Base-by-base conservation (phyloP, 2,888 invertebrate species). In the Tinea pellionella region DNA sequence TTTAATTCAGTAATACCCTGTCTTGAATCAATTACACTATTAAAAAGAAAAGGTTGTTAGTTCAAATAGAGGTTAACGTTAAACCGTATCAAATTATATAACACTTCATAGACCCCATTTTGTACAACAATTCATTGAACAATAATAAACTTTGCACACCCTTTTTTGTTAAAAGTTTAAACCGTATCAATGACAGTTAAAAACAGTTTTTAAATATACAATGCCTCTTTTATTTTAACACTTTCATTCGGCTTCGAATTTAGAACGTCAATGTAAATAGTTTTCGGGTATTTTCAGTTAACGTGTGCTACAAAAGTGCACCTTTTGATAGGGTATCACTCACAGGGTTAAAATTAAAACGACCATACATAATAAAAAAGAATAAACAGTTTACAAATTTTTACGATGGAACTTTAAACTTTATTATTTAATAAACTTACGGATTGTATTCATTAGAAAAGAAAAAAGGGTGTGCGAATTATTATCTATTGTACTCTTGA, bases 351-450 rank as follows among this genome's bases (percentile, higher is more conserved):
- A 51, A 53, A 24, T 19, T 37, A 37, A 37, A 37, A 37, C 37
- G 37, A 70, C 70, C 71, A 69, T 69, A 73, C 69, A 75, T 73
- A 72, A 74, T 67, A 65, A 70, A 60, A 66, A 67, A 67, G 61
- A 55, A 77, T 75, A 74, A 63, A 64, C 64, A 73, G 77, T 78
- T 80, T 80, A 85, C 84, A 83, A 84, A 81, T 83, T 85, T 84
- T 85, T 79, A 82, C 79, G 76, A 75, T 71, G 70, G 64, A 67
- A 72, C 70, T 78, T 74, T 75, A 64, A 77, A 74, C 69, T 80
- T 80, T 79, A 78, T 81, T 78, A 77, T 84, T 83, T 84, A 77
- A 82, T 81, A 78, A 73, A 80, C 71, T 80, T 41, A 12, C 13
- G 6, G 12, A 59, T 61, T 57, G 61, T 42, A 57, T 51, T 32